Evolutionary conservation across 2,113 vertebrate species (phyloP).

Genomic region (Neotoma lepida): DNA sequence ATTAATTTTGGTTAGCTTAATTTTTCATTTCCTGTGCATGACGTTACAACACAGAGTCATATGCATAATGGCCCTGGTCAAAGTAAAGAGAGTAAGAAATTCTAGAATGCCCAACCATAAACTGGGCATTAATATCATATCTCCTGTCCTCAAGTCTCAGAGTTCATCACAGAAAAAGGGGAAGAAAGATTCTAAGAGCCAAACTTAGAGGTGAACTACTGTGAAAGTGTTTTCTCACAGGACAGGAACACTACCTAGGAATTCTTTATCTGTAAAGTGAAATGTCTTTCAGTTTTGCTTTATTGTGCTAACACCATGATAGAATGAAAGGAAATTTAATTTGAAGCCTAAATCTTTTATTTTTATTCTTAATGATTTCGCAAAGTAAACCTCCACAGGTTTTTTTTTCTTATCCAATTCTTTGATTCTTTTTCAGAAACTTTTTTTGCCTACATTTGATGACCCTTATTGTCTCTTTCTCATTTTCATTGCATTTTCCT

Average conservation of each 20-base stretch:
- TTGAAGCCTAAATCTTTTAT: constrained; percentile 8
- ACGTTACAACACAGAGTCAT: background rate
- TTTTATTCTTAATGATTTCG: background rate
- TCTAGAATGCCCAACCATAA: background rate
- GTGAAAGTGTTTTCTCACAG: background rate
- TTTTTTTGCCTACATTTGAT: background rate
- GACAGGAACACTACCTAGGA: background rate
- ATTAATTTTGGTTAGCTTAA: background rate
- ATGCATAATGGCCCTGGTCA: background rate
- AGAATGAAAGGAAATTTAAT: background rate
- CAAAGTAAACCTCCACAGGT: background rate
- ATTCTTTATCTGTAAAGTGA: background rate
- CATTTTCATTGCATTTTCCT: background rate
- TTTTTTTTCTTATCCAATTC: background rate
- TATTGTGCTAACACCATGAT: background rate
- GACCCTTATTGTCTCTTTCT: background rate
- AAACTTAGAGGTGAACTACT: background rate
- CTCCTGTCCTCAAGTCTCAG: background rate
- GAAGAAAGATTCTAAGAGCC: background rate
- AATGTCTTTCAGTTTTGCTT: background rate
- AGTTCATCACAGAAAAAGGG: background rate
- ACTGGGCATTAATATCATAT: background rate
- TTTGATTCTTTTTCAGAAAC: background rate
- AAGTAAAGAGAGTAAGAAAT: background rate
- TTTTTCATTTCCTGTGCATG: background rate